A percentile compares a stretch with the other conserved stretches of the same genome.
Conservation (phyloP, 2,113 vertebrate species). For the Madoqua kirkii region DNA sequence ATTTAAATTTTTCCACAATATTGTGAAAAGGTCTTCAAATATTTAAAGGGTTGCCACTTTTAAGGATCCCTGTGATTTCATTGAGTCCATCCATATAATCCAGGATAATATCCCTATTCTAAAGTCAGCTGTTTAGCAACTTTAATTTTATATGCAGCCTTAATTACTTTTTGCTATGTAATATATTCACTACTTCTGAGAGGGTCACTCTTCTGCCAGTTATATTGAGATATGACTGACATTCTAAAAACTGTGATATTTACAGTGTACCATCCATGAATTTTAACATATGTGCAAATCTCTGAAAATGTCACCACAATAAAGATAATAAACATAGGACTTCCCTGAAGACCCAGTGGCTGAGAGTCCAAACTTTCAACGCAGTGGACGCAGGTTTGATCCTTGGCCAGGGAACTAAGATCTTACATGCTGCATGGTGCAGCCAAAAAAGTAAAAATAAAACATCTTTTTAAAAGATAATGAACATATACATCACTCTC, state of each 20-base stretch:
- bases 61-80: background rate
- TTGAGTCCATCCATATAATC: background rate
- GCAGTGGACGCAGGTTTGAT: background rate
- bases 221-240: background rate
- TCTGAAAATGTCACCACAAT: background rate
- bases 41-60: background rate
- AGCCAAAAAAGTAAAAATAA: background rate
- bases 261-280: background rate
- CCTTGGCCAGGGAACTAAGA: background rate
- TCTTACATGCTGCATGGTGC: background rate
- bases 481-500: background rate
- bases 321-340: background rate
- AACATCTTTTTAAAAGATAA: background rate
- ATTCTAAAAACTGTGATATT: background rate
- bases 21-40: background rate
- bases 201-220: background rate
- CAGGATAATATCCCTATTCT: background rate
- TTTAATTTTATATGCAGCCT: background rate
- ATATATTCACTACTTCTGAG: background rate
- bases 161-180: background rate
- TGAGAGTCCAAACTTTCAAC: background rate
- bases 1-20: background rate
- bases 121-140: background rate
- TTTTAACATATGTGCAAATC: background rate
- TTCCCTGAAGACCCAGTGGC: background rate